phyloP scores from a whole-genome alignment of 2,113 vertebrate species.

The Calonectris borealis region DNA sequence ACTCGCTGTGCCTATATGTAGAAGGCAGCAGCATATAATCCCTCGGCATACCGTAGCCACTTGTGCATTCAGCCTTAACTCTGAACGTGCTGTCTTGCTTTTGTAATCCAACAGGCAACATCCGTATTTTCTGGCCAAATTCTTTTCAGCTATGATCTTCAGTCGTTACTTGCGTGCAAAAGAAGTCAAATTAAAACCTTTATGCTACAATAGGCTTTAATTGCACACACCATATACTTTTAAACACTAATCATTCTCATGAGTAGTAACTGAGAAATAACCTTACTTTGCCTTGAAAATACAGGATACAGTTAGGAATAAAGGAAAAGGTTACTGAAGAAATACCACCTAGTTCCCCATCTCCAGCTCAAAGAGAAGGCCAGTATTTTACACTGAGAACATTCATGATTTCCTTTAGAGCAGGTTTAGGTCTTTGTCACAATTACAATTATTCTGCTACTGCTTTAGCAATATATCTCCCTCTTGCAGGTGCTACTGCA shows the following conservation, averaged over 20 bases:
- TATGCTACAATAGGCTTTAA: not conserved
- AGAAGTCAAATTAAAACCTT: not conserved
- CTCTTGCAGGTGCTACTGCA: not conserved
- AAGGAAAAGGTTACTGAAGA: not conserved
- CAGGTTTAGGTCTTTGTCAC: not conserved
- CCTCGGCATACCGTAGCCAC: not conserved
- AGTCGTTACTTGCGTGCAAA: not conserved
- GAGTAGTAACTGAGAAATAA: not conserved
- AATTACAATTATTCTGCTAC: not conserved
- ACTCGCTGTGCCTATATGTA: fast-evolving
- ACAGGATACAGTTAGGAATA: not conserved
- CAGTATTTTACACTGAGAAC: not conserved
- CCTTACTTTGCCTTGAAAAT: not conserved
- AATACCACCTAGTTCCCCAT: not conserved
- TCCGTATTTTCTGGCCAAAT: not conserved
- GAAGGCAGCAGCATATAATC: not conserved
- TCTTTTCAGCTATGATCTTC: not conserved
- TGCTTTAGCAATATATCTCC: not conserved
- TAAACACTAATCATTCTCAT: not conserved
- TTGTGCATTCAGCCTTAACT: not conserved
- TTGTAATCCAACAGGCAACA: not conserved
- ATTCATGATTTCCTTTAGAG: not conserved
- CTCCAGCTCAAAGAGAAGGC: not conserved
- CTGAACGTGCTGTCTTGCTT: not conserved
- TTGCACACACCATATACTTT: not conserved